Conservation (phyloP, 2,888 invertebrate genomes). For the Lagria hirta region DNA sequence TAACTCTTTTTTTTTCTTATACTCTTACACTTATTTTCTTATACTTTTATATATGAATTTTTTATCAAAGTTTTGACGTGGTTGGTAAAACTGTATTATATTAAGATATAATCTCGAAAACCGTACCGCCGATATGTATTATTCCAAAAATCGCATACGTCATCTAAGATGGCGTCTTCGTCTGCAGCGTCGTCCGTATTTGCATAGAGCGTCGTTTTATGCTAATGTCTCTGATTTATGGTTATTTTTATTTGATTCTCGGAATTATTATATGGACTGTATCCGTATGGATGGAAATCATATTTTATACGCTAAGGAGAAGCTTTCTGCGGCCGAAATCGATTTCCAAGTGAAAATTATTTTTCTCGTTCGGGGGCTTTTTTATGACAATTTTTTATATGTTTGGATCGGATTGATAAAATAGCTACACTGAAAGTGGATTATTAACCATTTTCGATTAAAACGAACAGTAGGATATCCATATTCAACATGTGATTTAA, state of each 20-base stretch:
- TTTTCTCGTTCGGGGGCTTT: slow-evolving; percentile 42
- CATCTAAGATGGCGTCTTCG: slow-evolving; percentile 48
- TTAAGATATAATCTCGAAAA: slow-evolving; percentile 6
- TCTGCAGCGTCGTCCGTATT: slow-evolving; percentile 38
- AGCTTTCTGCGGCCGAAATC: slow-evolving; percentile 45
- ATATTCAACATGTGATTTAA: too few species aligned
- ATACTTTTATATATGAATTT: too few species aligned
- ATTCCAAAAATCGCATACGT: slow-evolving; percentile 38
- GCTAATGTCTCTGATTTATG: slow-evolving; percentile 54
- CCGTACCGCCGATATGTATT: slow-evolving; percentile 27
- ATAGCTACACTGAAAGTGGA: too few species aligned
- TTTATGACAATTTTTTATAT: slow-evolving; percentile 48
- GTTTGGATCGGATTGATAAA: too few species aligned
- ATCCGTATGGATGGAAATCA: slow-evolving; percentile 58
- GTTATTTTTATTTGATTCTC: slow-evolving; percentile 58
- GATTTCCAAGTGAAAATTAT: slow-evolving; percentile 49
- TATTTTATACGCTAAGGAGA: slow-evolving; percentile 52
- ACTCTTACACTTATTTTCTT: too few species aligned
- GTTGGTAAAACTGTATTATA: too few species aligned
- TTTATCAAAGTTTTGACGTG: too few species aligned
- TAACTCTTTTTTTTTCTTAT: too few species aligned
- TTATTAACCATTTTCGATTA: too few species aligned
- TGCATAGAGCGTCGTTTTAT: slow-evolving; percentile 55
- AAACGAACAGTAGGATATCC: too few species aligned
- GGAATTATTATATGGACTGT: slow-evolving; percentile 58